Base-by-base conservation (phyloP, 2,888 invertebrate genomes). In the Tryphoninae sp. region DNA sequence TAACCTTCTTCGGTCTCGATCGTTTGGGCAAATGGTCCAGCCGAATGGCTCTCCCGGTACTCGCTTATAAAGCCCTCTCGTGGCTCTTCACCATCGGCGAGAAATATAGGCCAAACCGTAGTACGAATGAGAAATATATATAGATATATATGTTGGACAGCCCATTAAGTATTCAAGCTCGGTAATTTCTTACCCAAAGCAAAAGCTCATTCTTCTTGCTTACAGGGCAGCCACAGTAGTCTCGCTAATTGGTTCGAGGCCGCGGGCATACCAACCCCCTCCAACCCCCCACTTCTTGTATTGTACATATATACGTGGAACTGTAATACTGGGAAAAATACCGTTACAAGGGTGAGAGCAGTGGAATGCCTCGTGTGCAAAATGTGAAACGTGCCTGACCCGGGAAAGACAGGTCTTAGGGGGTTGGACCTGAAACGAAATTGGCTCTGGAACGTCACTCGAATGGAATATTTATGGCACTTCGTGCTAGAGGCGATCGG, bases 121-220 rank as follows among this genome's bases (percentile, higher is more conserved):
- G 49, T 58, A 73, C 55, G 49, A 64, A 64, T 58, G 78, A 84
- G 78, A 84, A 87, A 84, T 84, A 79, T 71, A 51, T 51, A 51
- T 2, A 33, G 11, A 9, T 58, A 19, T 62, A 68, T 53, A 69
- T 19, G 19, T 62, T 59, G 80, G 75, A 78, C 61, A 76, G 40
- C 53, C 69, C 77, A 81, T 87, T 87, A 86, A 75, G 80, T 84
- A 85, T 86, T 86, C 86, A 79, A 65, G 74, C 71, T 80, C 59
- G 74, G 84, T 84, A 85, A 87, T 88, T 87, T 85, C 83, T 78
- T 80, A 80, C 78, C 81, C 82, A 82, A 86, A 83, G 69, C 69
- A 55, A 83, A 85, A 85, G 75, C 84, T 83, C 84, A 84, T 88
- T 88, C 84, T 85, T 87, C 86, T 86, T 85, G 73, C 81, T 85